Evolutionary conservation across 2,113 vertebrate species (phyloP), one percentile per base, ranked within the genome.

Genomic region (Benthochromis sp.): DNA sequence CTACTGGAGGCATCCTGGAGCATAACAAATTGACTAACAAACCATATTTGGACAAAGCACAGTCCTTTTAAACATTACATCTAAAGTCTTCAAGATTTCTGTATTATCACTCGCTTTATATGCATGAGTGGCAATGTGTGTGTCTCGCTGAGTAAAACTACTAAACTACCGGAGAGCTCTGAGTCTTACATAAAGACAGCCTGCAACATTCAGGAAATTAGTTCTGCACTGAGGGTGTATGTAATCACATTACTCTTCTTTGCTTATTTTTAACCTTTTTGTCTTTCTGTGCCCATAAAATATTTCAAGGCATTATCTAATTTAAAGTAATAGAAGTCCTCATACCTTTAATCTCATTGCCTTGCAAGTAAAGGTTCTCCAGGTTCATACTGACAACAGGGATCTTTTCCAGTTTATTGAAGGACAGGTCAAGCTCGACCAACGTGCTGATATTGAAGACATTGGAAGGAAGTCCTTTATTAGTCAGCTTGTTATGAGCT

Each of bases 341-440:
- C 91, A 57, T 96, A 99, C 98, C 98, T 97, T 97, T 97, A 93
- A 99, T 98, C 91, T 97, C 90, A 94, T 99, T 99, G 94, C 97
- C 98, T 88, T 99, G 97, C 82, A 99, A 94, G 94, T 99, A 99
- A 92, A 98, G 97, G 89, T 99, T 98, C 95, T 99, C 98, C 11
- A 99, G 97, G 81, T 97, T 97, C 90, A 97, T 97, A 76, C 94
- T 98, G 89, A 99, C 97, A 3, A 88, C 95, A 8, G 98, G 98
- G 91, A 99, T 98, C 90, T 81, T 97, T 90, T 98, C 97, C 88
- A 99, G 96, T 63, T 97, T 96, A 93, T 99, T 99, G 88, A 98
- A 98, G 82, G 98, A 98, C 73, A 99, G 97, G 92, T 99, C 98
- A 90, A 99, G 95, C 90, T 99, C 98, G n/a, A 98, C 81, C 3